A percentile compares a stretch with the other conserved stretches of the same genome.
Evolutionary conservation across 2,888 invertebrate species (phyloP).

Genomic region (Panopea generosa): DNA sequence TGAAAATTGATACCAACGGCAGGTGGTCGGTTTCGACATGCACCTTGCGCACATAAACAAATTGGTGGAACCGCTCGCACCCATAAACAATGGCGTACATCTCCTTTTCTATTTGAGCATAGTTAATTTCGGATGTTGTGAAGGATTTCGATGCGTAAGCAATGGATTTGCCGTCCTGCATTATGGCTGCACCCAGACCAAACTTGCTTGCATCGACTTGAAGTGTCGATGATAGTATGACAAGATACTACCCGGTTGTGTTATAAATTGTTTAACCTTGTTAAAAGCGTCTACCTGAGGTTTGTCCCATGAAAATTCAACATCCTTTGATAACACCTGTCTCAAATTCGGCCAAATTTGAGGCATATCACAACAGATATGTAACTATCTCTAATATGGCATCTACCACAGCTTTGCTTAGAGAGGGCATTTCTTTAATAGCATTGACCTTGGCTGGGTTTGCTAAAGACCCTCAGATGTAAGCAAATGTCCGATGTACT

Average conservation of each 20-base stretch:
- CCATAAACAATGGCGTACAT: conserved; percentile 49
- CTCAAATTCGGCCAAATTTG: conserved; percentile 39
- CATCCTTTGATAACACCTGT: conserved; percentile 31
- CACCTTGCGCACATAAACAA: conserved; percentile 44
- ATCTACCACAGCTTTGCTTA: conserved; percentile 32
- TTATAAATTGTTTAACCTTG: conserved; percentile 37
- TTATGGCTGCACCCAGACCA: conserved; percentile 30
- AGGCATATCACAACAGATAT: conserved; percentile 38
- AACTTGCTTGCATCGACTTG: conserved; percentile 20
- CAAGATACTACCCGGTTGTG: conserved; percentile 32
- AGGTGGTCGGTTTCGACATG: conserved; percentile 58
- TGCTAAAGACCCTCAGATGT: conserved; percentile 16
- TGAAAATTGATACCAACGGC: too few relatives aligned
- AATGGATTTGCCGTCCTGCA: conserved; percentile 40
- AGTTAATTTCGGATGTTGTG: conserved; percentile 22
- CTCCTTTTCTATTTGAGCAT: conserved; percentile 64
- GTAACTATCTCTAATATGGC: conserved; percentile 48
- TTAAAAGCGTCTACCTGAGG: conserved; percentile 46
- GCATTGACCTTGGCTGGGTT: conserved; percentile 29
- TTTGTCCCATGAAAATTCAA: conserved; percentile 47
- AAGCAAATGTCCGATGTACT: conserved; percentile 26
- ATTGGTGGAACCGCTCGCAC: conserved; percentile 48
- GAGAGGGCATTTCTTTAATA: conserved; percentile 36
- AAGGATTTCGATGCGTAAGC: conserved; percentile 39
- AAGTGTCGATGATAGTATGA: conserved; percentile 34